These are phyloP conservation scores for Champsocephalus gunnari DNA, from an alignment of 2,797 vertebrate genomes.

Conservation along the genomic window DNA sequence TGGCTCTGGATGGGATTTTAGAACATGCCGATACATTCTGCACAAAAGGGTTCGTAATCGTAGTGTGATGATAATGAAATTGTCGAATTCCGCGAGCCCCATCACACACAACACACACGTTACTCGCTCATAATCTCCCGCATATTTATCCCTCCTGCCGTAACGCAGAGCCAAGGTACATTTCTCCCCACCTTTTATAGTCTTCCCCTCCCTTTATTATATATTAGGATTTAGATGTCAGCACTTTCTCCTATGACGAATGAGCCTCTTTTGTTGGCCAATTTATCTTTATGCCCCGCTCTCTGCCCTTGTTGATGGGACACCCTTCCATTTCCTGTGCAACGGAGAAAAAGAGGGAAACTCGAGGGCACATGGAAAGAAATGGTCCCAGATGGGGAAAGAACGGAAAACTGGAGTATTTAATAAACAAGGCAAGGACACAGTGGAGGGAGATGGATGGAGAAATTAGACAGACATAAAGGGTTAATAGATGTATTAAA, in stretches of 20 bases:
- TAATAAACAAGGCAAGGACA: constrained; percentile 18
- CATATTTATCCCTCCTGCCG: not conserved
- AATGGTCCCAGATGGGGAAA: not conserved
- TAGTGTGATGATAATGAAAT: too few relatives aligned
- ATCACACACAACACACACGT: constrained; percentile 16
- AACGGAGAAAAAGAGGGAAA: constrained; percentile 4
- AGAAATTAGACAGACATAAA: not conserved
- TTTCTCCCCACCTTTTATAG: constrained; percentile 40
- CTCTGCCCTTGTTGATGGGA: constrained; percentile 45
- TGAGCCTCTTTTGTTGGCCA: constrained; percentile 41
- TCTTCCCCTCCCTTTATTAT: constrained; percentile 38
- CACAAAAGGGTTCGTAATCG: not conserved
- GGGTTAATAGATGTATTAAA: not conserved
- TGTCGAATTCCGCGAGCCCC: not conserved
- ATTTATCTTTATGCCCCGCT: constrained; percentile 63
- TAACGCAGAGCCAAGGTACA: constrained; percentile 17
- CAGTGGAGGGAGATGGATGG: not conserved
- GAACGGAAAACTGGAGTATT: not conserved
- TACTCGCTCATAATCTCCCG: constrained; percentile 39
- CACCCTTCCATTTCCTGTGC: constrained; percentile 51
- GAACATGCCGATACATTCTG: not conserved
- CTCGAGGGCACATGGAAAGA: constrained; percentile 41
- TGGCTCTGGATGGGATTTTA: not conserved
- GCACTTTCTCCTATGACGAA: constrained; percentile 61
- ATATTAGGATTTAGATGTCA: constrained; percentile 60